A percentile compares a stretch with the other conserved stretches of the same genome.
Evolutionary conservation across 1,140 invertebrate genomes (phyloP).

Genomic region (Reticulitermes speratus): DNA sequence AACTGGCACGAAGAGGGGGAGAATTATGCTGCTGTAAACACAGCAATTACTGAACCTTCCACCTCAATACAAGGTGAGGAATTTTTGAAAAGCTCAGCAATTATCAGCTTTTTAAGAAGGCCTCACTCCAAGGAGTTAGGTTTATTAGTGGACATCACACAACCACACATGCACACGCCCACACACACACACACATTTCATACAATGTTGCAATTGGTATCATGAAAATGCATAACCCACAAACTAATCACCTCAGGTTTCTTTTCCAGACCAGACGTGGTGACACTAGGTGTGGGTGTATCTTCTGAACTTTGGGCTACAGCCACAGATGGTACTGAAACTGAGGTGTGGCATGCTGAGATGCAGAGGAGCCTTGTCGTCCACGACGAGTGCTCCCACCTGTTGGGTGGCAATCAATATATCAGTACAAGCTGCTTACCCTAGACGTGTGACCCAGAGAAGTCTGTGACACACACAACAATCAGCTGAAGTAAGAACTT

Average conservation of each 20-base stretch:
- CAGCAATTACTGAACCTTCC: too few relatives aligned
- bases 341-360: conserved; percentile 14
- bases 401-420: not conserved
- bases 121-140: too few relatives aligned
- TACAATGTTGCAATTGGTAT: too few relatives aligned
- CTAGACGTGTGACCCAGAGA: not conserved
- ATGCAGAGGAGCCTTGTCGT: conserved; percentile 25
- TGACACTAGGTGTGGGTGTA: not conserved
- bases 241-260: conserved; percentile 2
- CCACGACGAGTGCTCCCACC: conserved; percentile 29
- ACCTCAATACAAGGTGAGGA: too few relatives aligned
- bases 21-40: too few relatives aligned
- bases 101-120: too few relatives aligned
- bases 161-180: too few relatives aligned
- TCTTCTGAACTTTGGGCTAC: not conserved
- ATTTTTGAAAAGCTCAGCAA: too few relatives aligned
- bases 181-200: too few relatives aligned
- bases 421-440: not conserved
- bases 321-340: not conserved
- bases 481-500: conserved; percentile 16
- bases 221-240: too few relatives aligned
- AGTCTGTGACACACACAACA: not conserved
- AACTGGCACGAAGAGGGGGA: too few relatives aligned
- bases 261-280: not conserved
- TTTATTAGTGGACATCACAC: too few relatives aligned